phyloP scores from a whole-genome alignment of 1,140 invertebrate genomes.

The Ips nitidus region DNA sequence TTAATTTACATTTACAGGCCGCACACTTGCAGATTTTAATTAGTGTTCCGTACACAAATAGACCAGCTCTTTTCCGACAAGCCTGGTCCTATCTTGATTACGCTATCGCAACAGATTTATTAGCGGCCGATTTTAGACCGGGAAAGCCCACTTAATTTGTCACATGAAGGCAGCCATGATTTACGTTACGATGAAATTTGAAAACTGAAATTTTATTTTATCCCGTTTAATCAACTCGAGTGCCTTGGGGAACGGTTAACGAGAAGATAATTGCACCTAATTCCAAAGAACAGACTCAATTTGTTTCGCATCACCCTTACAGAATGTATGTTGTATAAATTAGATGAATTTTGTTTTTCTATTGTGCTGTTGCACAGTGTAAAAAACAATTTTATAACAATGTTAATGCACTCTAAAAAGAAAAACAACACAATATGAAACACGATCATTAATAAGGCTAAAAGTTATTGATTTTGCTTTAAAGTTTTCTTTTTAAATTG shows the following conservation, averaged over 20 bases:
- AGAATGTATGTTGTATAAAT: too few relatives aligned
- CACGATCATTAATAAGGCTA: too few relatives aligned
- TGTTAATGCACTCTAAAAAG: too few relatives aligned
- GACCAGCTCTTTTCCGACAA: conserved; percentile 18
- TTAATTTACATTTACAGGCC: conserved; percentile 18
- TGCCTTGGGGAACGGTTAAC: neutral
- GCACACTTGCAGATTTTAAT: conserved; percentile 28
- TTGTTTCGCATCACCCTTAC: too few relatives aligned
- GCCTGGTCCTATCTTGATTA: conserved; percentile 28
- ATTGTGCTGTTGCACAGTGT: too few relatives aligned
- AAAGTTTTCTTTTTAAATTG: too few relatives aligned
- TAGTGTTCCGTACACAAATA: conserved; percentile 28
- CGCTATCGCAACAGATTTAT: conserved; percentile 34
- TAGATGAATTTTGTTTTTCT: too few relatives aligned
- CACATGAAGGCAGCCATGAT: conserved; percentile 19
- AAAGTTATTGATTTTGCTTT: too few relatives aligned
- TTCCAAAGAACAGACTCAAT: neutral
- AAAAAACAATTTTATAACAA: too few relatives aligned
- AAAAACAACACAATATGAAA: too few relatives aligned
- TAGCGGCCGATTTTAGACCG: conserved; percentile 24
- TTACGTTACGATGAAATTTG: conserved; percentile 27
- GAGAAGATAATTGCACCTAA: neutral
- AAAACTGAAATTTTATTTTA: conserved; percentile 25
- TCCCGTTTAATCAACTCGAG: neutral
- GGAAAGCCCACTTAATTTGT: conserved; percentile 30